A percentile compares a stretch with the other conserved stretches of the same genome.
These are phyloP conservation scores for Babylonia areolata DNA, from an alignment of 1,140 invertebrate species.

Conservation along the genomic window DNA sequence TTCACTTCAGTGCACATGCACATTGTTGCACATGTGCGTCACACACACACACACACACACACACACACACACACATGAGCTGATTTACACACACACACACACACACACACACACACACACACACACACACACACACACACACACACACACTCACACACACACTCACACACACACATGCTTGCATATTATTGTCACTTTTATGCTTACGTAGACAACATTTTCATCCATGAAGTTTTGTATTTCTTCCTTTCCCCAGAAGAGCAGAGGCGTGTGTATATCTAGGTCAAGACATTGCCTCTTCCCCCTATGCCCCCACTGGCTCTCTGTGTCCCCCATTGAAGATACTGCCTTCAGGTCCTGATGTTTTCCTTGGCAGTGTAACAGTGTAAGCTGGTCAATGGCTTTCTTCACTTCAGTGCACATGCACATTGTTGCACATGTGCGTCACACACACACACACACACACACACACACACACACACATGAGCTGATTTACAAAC, in stretches of 20 bases:
- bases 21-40: background rate
- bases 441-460: background rate
- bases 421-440: background rate
- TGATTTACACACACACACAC: background rate
- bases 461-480: background rate
- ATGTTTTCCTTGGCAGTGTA: too few relatives aligned
- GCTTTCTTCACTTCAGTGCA: too few relatives aligned
- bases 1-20: background rate
- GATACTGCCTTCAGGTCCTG: too few relatives aligned
- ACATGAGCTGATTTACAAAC: background rate
- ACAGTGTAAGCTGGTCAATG: too few relatives aligned
- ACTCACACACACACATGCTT: background rate
- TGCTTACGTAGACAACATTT: background rate
- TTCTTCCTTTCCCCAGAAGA: too few relatives aligned
- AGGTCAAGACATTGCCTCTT: too few relatives aligned
- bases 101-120: constrained; percentile 11
- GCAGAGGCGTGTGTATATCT: too few relatives aligned
- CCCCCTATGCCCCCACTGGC: too few relatives aligned
- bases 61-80: background rate
- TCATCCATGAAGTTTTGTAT: background rate
- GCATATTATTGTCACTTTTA: background rate
- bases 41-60: background rate
- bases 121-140: constrained; percentile 6
- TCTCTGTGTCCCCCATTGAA: too few relatives aligned
- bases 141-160: background rate